Percentiles rank a stretch among this genome's conserved stretches.
Conservation (phyloP, 2,797 vertebrate species). For the Alectoris magna region DNA sequence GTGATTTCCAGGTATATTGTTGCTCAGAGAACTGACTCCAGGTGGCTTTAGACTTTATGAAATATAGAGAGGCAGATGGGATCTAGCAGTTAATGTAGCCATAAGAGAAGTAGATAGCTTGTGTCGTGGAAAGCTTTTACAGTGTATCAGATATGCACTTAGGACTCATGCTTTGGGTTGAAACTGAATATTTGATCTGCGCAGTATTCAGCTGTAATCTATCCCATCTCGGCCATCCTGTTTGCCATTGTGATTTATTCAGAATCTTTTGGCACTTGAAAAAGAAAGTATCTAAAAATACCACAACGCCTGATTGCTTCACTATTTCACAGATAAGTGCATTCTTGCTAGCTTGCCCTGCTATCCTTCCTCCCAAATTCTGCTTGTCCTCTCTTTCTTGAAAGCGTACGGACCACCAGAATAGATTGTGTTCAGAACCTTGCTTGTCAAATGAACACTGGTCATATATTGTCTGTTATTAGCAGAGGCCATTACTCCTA, state of each 20-base stretch:
- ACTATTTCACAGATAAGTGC: background rate
- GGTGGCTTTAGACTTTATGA: background rate
- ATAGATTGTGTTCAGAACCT: background rate
- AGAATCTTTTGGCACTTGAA: constrained; percentile 29
- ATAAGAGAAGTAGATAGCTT: background rate
- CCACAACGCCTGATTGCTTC: background rate
- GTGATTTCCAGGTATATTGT: background rate
- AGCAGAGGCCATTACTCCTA: background rate
- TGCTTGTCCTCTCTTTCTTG: background rate
- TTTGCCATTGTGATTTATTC: constrained; percentile 61
- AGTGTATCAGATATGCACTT: constrained; percentile 2
- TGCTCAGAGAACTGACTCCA: background rate
- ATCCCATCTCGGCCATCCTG: constrained; percentile 21
- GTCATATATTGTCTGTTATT: background rate
- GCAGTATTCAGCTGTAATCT: constrained; percentile 37
- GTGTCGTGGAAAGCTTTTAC: constrained; percentile 43
- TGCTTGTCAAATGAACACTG: background rate
- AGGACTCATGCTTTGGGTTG: background rate
- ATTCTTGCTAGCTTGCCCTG: background rate
- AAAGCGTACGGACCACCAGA: background rate
- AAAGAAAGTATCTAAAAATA: constrained; percentile 65
- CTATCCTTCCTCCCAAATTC: background rate
- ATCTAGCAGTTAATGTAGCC: background rate
- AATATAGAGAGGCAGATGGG: background rate
- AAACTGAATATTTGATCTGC: constrained; percentile 43